Conservation (phyloP, 2,888 invertebrate species). For the Rhamnusium bicolor region DNA sequence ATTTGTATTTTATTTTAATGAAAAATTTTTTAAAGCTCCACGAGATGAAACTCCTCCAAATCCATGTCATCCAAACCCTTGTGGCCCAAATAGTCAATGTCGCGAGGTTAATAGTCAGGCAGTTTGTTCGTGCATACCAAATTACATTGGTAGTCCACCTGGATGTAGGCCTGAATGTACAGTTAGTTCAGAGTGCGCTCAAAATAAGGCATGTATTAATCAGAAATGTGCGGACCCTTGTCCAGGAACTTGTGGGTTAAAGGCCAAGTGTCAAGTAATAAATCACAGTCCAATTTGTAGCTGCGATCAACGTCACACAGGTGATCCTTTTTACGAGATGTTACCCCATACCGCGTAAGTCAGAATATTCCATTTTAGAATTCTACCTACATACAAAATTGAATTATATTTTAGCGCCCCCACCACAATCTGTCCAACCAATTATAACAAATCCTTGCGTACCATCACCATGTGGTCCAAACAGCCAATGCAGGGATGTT, state of each 20-base stretch:
- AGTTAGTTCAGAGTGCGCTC: conserved; percentile 83
- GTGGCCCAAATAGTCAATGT: conserved; percentile 86
- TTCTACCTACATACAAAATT: conserved; percentile 3
- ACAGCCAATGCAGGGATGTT: conserved; percentile 77
- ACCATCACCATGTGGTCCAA: conserved; percentile 81
- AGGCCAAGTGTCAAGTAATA: conserved; percentile 81
- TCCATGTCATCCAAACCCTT: conserved; percentile 75
- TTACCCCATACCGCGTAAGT: conserved; percentile 67
- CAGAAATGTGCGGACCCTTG: conserved; percentile 87
- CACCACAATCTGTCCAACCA: conserved; percentile 58
- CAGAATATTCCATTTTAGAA: neutral
- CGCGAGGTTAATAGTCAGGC: conserved; percentile 81
- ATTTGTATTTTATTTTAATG: conserved; percentile 6
- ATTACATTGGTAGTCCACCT: conserved; percentile 83
- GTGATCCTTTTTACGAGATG: conserved; percentile 82
- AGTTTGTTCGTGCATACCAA: conserved; percentile 82
- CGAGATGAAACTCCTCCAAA: conserved; percentile 71
- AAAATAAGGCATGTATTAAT: conserved; percentile 82
- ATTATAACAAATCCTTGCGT: conserved; percentile 77
- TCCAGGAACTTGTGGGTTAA: conserved; percentile 79
- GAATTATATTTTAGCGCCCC: conserved; percentile 52
- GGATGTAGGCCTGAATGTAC: conserved; percentile 87
- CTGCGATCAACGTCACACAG: conserved; percentile 77
- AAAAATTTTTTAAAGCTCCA: conserved; percentile 49
- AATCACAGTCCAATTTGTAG: conserved; percentile 87